A percentile compares a stretch with the other conserved stretches of the same genome.
Conservation (phyloP, 2,113 vertebrate genomes). For the Datnioides undecimradiatus region DNA sequence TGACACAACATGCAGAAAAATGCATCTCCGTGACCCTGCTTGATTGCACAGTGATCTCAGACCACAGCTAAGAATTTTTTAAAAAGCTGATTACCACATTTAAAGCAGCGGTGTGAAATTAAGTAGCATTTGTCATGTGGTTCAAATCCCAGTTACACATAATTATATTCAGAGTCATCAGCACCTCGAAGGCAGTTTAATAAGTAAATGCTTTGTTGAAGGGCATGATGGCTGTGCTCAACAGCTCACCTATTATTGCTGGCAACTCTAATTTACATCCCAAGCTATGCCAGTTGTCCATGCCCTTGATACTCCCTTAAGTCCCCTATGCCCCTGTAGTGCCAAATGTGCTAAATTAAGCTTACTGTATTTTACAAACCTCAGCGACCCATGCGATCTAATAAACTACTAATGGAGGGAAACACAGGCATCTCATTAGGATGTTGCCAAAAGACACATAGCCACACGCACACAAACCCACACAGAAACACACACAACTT, state of each 20-base stretch:
- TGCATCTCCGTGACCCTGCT: neutral
- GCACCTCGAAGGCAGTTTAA: constrained; percentile 47
- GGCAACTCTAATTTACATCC: constrained; percentile 60
- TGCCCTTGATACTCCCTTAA: constrained; percentile 60
- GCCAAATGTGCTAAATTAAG: constrained; percentile 76
- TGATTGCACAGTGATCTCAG: constrained; percentile 7
- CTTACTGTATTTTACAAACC: constrained; percentile 73
- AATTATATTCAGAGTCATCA: constrained; percentile 46
- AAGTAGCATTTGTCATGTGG: constrained; percentile 18
- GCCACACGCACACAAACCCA: constrained; percentile 29
- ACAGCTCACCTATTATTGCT: constrained; percentile 45
- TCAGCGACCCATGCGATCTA: constrained; percentile 74
- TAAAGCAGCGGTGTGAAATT: constrained; percentile 16
- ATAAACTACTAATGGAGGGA: constrained; percentile 79
- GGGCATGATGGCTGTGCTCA: constrained; percentile 33
- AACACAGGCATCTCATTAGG: constrained; percentile 78
- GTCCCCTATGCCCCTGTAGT: constrained; percentile 52
- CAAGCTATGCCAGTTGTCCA: constrained; percentile 33
- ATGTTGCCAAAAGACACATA: constrained; percentile 55
- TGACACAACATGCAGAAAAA: constrained; percentile 12
- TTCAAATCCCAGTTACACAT: constrained; percentile 25
- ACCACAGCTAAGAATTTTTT: neutral
- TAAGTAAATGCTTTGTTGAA: constrained; percentile 53
- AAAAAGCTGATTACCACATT: constrained; percentile 7
- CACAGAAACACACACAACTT: constrained; percentile 36